Evolutionary conservation across 2,888 invertebrate genomes (phyloP).

Genomic region (Micoletzkya japonica): DNA sequence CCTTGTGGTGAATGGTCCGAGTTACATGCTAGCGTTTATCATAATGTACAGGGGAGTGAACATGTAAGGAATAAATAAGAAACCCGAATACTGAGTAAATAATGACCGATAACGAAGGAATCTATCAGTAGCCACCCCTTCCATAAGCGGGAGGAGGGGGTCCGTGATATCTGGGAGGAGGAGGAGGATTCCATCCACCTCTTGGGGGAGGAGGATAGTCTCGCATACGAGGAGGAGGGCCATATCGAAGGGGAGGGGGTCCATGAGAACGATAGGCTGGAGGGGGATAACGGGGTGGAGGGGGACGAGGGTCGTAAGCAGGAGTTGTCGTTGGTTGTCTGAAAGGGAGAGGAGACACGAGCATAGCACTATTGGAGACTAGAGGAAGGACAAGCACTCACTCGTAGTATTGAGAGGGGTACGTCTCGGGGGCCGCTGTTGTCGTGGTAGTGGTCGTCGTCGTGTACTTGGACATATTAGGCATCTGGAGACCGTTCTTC

Average conservation of each 20-base stretch:
- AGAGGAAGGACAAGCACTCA: too few species aligned
- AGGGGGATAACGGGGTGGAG: too few species aligned
- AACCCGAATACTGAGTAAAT: not conserved
- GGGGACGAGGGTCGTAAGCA: too few species aligned
- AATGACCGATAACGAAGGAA: constrained; percentile 10
- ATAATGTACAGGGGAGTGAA: too few species aligned
- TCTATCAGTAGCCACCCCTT: not conserved
- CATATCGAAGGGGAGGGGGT: not conserved
- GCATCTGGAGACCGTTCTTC: constrained; percentile 1
- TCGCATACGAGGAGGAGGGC: not conserved
- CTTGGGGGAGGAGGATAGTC: not conserved
- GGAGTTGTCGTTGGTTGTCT: too few species aligned
- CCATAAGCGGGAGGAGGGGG: not conserved
- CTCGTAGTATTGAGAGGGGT: constrained; percentile 20
- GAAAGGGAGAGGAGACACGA: too few species aligned
- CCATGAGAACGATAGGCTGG: too few species aligned
- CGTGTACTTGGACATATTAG: constrained; percentile 22
- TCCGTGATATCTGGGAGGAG: not conserved
- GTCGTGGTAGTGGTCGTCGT: constrained; percentile 9
- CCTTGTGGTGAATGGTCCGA: too few species aligned
- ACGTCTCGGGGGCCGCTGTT: constrained; percentile 1
- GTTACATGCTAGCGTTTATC: too few species aligned
- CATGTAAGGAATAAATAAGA: too few species aligned
- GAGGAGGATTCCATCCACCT: too few species aligned
- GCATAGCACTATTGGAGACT: too few species aligned